Evolutionary conservation across 2,113 vertebrate species (phyloP).

Genomic region (Thunnus thynnus): DNA sequence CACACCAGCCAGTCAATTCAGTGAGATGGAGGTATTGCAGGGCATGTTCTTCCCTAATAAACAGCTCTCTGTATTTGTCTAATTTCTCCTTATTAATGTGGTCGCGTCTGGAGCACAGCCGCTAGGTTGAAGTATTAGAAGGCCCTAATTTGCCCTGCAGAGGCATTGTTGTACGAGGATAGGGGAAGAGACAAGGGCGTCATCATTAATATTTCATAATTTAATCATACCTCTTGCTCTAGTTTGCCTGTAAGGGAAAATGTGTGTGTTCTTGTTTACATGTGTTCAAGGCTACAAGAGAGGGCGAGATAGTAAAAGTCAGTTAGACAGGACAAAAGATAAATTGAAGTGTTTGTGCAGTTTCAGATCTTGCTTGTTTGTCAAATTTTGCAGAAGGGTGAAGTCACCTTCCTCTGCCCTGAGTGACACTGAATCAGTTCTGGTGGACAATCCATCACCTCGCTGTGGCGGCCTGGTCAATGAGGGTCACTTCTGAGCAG

Average conservation of each 20-base stretch:
- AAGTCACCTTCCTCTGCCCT: conserved; percentile 47
- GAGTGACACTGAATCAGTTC: conserved; percentile 40
- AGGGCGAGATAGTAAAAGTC: conserved; percentile 3
- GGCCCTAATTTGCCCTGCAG: conserved; percentile 49
- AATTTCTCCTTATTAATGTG: conserved; percentile 68
- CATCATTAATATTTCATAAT: conserved; percentile 76
- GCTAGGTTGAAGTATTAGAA: conserved; percentile 42
- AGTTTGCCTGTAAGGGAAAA: conserved; percentile 45
- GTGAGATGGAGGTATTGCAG: conserved; percentile 34
- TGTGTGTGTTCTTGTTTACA: conserved; percentile 24
- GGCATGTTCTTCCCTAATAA: conserved; percentile 61
- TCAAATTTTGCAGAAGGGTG: conserved; percentile 41
- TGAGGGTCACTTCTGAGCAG: conserved; percentile 68
- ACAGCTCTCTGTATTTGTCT: conserved; percentile 67
- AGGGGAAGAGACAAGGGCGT: conserved; percentile 32
- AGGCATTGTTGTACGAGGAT: conserved; percentile 31
- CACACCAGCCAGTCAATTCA: not conserved
- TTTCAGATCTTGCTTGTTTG: conserved; percentile 42
- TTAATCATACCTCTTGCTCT: conserved; percentile 61
- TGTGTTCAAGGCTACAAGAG: conserved; percentile 1
- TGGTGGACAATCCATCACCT: conserved; percentile 67
- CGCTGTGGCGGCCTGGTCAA: conserved; percentile 52
- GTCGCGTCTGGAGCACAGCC: conserved; percentile 27
- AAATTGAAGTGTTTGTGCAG: conserved; percentile 20
- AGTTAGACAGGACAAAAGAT: conserved; percentile 22